Evolutionary conservation across 1,140 invertebrate genomes (phyloP).

Genomic region (Drosophila subobscura): DNA sequence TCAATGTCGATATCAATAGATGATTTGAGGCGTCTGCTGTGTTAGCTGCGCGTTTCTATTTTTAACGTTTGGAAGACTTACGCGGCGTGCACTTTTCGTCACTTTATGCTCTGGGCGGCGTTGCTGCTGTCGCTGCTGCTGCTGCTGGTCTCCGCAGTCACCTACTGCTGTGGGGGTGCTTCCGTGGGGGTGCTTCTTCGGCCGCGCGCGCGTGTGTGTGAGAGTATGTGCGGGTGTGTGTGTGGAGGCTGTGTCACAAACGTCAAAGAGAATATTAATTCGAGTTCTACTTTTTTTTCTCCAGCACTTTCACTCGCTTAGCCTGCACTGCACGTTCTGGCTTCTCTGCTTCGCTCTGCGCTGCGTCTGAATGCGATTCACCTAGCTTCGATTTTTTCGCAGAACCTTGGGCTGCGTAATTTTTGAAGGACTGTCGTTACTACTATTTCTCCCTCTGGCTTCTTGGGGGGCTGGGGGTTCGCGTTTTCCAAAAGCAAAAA

Average conservation of each 20-base stretch:
- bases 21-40: constrained; percentile 6
- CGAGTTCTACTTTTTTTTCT: constrained; percentile 45
- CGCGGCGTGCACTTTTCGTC: constrained; percentile 66
- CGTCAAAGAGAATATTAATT: constrained; percentile 28
- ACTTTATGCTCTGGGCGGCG: constrained; percentile 26
- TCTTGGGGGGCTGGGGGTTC: constrained; percentile 46
- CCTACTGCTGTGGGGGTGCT: constrained; percentile 8
- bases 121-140: constrained; percentile 12
- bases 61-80: constrained; percentile 78
- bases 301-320: constrained; percentile 73
- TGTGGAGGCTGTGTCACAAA: constrained; percentile 58
- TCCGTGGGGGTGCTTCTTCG: constrained; percentile 14
- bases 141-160: constrained; percentile 4
- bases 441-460: constrained; percentile 67
- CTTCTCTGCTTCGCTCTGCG: not conserved
- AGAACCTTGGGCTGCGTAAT: constrained; percentile 75
- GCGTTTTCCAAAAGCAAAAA: constrained; percentile 63
- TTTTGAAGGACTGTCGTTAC: constrained; percentile 78
- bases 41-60: constrained; percentile 51
- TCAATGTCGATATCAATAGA: constrained; percentile 54
- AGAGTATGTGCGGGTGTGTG: not conserved
- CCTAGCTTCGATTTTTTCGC: constrained; percentile 13
- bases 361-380: constrained; percentile 9
- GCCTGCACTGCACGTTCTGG: constrained; percentile 66
- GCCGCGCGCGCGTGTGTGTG: no score